Conservation (phyloP, 2,113 vertebrate species). For the Hippocampus barbouri region DNA sequence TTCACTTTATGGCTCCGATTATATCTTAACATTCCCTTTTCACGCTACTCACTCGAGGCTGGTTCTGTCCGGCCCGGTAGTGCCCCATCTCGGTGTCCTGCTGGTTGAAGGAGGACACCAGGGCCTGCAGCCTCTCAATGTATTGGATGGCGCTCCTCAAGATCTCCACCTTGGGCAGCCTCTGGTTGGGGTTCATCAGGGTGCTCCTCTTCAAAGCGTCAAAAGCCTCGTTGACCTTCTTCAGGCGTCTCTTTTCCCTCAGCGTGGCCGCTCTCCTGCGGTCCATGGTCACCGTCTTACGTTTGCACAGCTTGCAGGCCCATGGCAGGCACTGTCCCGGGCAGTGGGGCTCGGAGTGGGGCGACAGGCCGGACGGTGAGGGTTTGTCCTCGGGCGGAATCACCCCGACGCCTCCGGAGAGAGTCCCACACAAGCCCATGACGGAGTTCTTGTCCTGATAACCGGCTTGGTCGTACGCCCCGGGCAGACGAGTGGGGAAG, state of each 20-base stretch:
- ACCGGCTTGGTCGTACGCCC: slow-evolving; percentile 75
- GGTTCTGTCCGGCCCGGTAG: slow-evolving; percentile 60
- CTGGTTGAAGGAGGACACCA: slow-evolving; percentile 94
- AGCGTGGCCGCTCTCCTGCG: slow-evolving; percentile 88
- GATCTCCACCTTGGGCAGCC: slow-evolving; percentile 98
- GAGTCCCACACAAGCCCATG: slow-evolving; percentile 77
- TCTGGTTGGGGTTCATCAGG: slow-evolving; percentile 94
- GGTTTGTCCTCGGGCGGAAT: slow-evolving; percentile 83
- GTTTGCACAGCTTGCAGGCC: slow-evolving; percentile 95
- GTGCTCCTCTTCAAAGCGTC: slow-evolving; percentile 97
- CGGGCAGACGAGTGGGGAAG: slow-evolving; percentile 81
- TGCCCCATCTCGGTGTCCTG: slow-evolving; percentile 85
- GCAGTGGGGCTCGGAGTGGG: slow-evolving; percentile 82
- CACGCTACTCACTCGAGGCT: slow-evolving; percentile 80
- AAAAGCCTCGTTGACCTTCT: slow-evolving; percentile 98
- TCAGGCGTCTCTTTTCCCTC: slow-evolving; percentile 90
- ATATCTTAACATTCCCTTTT: background rate
- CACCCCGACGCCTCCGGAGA: slow-evolving; percentile 59
- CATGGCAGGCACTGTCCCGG: slow-evolving; percentile 94
- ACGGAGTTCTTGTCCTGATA: slow-evolving; percentile 83
- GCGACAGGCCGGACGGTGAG: slow-evolving; percentile 73
- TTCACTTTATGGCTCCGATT: background rate
- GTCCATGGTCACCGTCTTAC: slow-evolving; percentile 92
- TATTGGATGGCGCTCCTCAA: slow-evolving; percentile 97
- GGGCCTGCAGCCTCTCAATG: slow-evolving; percentile 91